Evolutionary conservation across 2,888 invertebrate species (phyloP).

Genomic region (Homarus gammarus): DNA sequence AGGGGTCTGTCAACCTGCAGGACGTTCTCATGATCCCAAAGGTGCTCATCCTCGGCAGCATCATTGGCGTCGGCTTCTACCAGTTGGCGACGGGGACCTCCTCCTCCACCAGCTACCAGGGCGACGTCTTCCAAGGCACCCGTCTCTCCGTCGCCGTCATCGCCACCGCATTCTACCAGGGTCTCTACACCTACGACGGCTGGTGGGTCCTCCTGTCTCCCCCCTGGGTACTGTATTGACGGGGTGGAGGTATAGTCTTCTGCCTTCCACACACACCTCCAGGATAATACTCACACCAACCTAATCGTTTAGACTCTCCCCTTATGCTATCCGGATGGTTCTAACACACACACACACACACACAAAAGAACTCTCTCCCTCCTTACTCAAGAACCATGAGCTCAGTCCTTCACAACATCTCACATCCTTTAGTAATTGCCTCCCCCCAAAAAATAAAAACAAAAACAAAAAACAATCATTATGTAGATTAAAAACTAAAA

Average conservation of each 20-base stretch:
- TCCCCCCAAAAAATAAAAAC: too few relatives aligned
- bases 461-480: too few relatives aligned
- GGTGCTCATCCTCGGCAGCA: constrained; percentile 22
- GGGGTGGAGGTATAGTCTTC: too few relatives aligned
- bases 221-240: neutral
- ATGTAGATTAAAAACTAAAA: too few relatives aligned
- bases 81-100: constrained; percentile 17
- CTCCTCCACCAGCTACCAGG: constrained; percentile 84
- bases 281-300: neutral
- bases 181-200: constrained; percentile 90
- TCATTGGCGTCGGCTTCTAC: constrained; percentile 28
- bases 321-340: too few relatives aligned
- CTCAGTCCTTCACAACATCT: too few relatives aligned
- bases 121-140: constrained; percentile 87
- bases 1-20: constrained; percentile 16
- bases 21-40: constrained; percentile 25
- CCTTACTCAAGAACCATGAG: too few relatives aligned
- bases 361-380: neutral
- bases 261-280: too few relatives aligned
- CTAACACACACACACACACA: constrained; percentile 8
- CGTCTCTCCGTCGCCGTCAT: constrained; percentile 82
- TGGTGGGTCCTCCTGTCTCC: neutral
- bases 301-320: too few relatives aligned
- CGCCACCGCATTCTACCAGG: constrained; percentile 92
- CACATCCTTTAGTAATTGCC: too few relatives aligned